A percentile compares a stretch with the other conserved stretches of the same genome.
phyloP scores from a whole-genome alignment of 2,797 vertebrate genomes.

The Xyrichtys novacula region DNA sequence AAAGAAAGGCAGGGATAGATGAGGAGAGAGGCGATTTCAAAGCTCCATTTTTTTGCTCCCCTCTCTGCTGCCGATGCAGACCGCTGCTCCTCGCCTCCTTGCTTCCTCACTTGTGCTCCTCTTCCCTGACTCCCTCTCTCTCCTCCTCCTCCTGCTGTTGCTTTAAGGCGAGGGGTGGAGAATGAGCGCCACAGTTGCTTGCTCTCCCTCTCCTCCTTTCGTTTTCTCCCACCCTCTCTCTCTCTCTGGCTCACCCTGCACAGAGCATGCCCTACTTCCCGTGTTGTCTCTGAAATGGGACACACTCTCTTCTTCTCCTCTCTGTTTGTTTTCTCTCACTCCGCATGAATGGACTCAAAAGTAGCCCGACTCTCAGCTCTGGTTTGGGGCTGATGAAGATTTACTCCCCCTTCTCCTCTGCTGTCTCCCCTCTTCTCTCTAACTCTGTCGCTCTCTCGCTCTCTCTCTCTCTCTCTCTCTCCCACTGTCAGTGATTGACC shows the following conservation, averaged over 20 bases:
- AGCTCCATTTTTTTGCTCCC: conserved; percentile 66
- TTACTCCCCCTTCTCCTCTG: conserved; percentile 26
- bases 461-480: conserved; percentile 52
- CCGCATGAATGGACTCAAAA: conserved; percentile 51
- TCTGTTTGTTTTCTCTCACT: conserved; percentile 35
- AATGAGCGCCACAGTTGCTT: conserved; percentile 68
- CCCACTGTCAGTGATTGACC: conserved; percentile 71
- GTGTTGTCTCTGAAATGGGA: conserved; percentile 70
- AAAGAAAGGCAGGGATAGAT: conserved; percentile 55
- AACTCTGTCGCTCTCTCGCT: conserved; percentile 40
- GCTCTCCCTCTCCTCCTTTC: conserved; percentile 57
- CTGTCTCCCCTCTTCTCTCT: conserved; percentile 24
- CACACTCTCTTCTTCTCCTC: conserved; percentile 44
- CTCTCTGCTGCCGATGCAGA: conserved; percentile 53
- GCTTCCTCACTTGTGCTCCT: conserved; percentile 54
- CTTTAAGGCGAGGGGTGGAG: conserved; percentile 81
- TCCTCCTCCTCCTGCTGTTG: conserved; percentile 78
- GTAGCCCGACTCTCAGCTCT: conserved; percentile 33
- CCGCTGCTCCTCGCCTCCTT: conserved; percentile 52
- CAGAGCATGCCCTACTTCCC: conserved; percentile 80
- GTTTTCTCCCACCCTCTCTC: conserved; percentile 44
- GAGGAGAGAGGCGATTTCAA: conserved; percentile 65
- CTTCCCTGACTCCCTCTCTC: conserved; percentile 65
- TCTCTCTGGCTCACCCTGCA: conserved; percentile 53
- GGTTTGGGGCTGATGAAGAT: conserved; percentile 47